These are phyloP conservation scores for Idris sp. DNA, from an alignment of 1,140 invertebrate genomes.

Conservation along the genomic window DNA sequence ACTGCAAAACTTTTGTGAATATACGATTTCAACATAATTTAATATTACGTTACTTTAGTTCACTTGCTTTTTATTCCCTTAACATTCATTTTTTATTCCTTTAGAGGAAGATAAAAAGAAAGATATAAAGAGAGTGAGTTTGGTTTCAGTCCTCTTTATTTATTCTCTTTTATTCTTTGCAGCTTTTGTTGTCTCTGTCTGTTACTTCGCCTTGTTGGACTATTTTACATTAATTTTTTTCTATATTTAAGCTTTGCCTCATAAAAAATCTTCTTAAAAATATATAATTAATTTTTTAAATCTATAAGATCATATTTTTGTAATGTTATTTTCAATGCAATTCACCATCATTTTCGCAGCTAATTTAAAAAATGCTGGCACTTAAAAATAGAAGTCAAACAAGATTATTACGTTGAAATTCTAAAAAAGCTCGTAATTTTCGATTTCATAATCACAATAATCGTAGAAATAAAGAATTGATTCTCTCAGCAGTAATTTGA, in stretches of 20 bases:
- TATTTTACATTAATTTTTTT: conserved; percentile 34
- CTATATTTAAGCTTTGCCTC: conserved; percentile 27
- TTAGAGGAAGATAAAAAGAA: conserved; percentile 15
- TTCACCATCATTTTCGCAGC: too few relatives aligned
- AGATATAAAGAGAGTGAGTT: conserved; percentile 2
- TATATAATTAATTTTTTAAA: conserved; percentile 6
- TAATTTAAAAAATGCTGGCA: too few relatives aligned
- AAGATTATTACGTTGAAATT: too few relatives aligned
- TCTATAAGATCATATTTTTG: too few relatives aligned
- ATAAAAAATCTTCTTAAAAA: conserved; percentile 24
- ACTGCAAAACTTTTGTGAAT: conserved; percentile 12
- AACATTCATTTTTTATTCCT: conserved; percentile 42
- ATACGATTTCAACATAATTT: conserved; percentile 30
- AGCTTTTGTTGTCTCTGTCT: conserved; percentile 45
- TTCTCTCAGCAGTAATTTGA: too few relatives aligned
- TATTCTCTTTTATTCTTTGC: conserved; percentile 49
- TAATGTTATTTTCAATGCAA: too few relatives aligned
- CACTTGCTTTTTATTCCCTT: conserved; percentile 46
- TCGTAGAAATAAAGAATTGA: too few relatives aligned
- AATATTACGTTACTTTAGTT: conserved; percentile 35
- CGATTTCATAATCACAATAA: too few relatives aligned
- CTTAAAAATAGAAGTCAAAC: too few relatives aligned
- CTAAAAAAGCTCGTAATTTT: too few relatives aligned
- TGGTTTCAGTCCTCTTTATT: conserved; percentile 38
- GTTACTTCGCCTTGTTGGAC: conserved; percentile 25